A percentile compares a stretch with the other conserved stretches of the same genome.
Evolutionary conservation across 2,888 invertebrate species (phyloP).

Genomic region (Nomada fucata): DNA sequence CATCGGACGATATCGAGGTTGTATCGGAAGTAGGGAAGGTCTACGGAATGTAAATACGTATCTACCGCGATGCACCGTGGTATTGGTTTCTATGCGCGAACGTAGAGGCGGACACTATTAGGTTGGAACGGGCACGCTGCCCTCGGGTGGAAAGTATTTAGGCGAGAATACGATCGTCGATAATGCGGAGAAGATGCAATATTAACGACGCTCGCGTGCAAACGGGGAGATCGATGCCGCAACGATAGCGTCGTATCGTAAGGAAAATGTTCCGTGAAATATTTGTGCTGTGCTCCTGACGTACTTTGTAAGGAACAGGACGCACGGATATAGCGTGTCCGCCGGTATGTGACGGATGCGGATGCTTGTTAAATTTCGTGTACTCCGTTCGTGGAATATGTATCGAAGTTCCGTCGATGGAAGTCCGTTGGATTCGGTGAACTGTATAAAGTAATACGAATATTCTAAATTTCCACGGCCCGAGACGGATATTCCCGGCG

Average conservation of each 20-base stretch:
- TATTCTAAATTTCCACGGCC: constrained; percentile 23
- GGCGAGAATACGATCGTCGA: constrained; percentile 4
- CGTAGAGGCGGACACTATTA: constrained; percentile 52
- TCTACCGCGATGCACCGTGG: not conserved
- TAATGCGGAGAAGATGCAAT: not conserved
- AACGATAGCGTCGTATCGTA: too few relatives aligned
- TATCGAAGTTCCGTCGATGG: constrained; percentile 36
- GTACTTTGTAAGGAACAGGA: constrained; percentile 31
- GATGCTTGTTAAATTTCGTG: constrained; percentile 53
- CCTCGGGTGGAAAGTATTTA: constrained; percentile 5
- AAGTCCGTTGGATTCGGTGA: constrained; percentile 32
- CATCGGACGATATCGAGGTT: constrained; percentile 67
- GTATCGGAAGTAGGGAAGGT: constrained; percentile 50
- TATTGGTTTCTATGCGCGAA: constrained; percentile 49
- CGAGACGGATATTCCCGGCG: constrained; percentile 26
- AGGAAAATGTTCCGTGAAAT: not conserved
- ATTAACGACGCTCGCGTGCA: too few relatives aligned
- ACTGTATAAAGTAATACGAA: constrained; percentile 44
- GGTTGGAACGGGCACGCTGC: constrained; percentile 14
- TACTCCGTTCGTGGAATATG: constrained; percentile 33
- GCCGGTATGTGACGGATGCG: constrained; percentile 21
- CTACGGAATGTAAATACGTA: constrained; percentile 32
- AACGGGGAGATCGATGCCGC: too few relatives aligned
- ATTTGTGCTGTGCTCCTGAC: not conserved
- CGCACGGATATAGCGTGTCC: not conserved